Evolutionary conservation across 2,113 vertebrate species (phyloP), one percentile per base, ranked within the genome.

Genomic region (Gasterosteus aculeatus): DNA sequence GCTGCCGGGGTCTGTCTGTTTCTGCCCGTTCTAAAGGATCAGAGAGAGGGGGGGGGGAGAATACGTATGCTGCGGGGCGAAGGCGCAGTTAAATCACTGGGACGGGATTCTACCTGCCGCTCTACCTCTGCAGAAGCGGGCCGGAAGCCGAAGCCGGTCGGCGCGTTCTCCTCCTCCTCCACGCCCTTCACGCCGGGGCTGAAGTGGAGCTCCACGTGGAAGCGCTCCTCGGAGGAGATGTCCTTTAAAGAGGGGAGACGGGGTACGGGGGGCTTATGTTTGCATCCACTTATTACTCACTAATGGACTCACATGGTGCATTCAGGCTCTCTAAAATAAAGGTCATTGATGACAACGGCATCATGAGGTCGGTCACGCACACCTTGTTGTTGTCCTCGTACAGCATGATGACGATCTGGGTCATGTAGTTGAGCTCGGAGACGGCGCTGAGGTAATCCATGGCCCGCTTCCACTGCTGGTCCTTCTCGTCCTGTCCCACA

Each of bases 401-500:
- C 47, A 99, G 93, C 98, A 99, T 99, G 90, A 99, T 97, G 82
- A 99, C 98, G 66, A 99, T 98, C 95, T 99, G 98, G 44, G 98
- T 99, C 98, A 99, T 99, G 92, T 99, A 99, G 95, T 99, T 99
- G 88, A 99, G 96, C 83, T 99, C 98, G 15, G 98, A 96, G 85
- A 99, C 97, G n/a, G 96, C 97, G 53, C 96, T 95, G 77, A 99
- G 94, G 90, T 99, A 99, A 91, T 98, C 96, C 97, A 99, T 96
- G 83, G 98, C 98, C 77, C 97, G 95, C 88, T 96, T 98, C 98
- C 98, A 99, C 85, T 99, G 98, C 87, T 96, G 94, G 91, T 99
- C 97, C 85, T 96, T 95, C 78, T 95, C 96, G 63, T 99, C 97
- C 98, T 99, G 91, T 62, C 72, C 38, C 16, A 60, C 33, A 56